Evolutionary conservation across 2,113 vertebrate species (phyloP), one percentile per base, ranked within the genome.

Genomic region (Myotis brandtii): DNA sequence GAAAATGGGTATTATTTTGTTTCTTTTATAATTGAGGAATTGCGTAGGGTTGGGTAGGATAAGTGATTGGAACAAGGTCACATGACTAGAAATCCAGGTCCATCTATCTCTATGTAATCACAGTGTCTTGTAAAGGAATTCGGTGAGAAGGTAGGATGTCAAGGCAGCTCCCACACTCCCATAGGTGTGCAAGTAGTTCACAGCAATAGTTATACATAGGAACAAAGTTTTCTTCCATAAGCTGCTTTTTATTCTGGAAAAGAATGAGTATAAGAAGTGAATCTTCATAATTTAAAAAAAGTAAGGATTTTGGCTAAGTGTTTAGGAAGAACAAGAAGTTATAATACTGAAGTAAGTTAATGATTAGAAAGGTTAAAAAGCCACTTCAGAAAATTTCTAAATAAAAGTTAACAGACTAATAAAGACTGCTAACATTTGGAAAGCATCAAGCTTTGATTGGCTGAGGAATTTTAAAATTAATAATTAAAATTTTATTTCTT

Each of bases 51-150:
- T 77, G 46, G 18, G 23, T 32, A 81, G 59, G 34, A 40, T 72
- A 91, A 67, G 52, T 64, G 67, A 89, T 82, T 81, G 81, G 20
- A 81, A 73, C 27, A 56, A 94, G 21, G 37, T 82, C 13, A 37
- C 13, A 56, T 73, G 25, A 10, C 23, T 64, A 37, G 43, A 94
- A 32, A 90, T 52, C 95, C 93, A 92, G 94, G 76, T 76, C 70
- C 48, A 27, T 37, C 25, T 43, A 6, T 50, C 69, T 82, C 48
- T 52, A 62, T 83, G 72, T 85, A 66, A 66, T 91, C 30, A 95
- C 27, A 32, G 6, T 50, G 25, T 83, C 46, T 92, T 52, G 40
- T 92, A 86, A 95, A 95, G 67, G 72, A 91, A 93, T 95, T 93
- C 0, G 0, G 32, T 62, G 32, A 43, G 8, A 75, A 20, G 18